phyloP scores from a whole-genome alignment of 2,888 invertebrate species.

The Anthoptus insignis region DNA sequence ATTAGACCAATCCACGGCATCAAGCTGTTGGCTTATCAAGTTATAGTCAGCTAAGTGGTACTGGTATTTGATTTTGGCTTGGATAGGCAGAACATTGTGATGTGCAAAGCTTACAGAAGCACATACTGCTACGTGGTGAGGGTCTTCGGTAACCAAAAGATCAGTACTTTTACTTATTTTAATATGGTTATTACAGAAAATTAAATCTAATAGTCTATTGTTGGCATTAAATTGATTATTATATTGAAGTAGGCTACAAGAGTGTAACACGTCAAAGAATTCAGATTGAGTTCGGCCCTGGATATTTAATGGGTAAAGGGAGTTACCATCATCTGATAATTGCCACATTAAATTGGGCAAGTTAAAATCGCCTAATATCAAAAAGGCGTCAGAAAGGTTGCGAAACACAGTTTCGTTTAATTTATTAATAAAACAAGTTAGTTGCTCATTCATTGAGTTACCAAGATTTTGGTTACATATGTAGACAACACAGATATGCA shows the following conservation, averaged over 20 bases:
- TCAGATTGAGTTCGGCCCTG: constrained; percentile 6
- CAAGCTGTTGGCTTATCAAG: no score
- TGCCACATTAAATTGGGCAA: constrained; percentile 27
- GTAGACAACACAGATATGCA: constrained; percentile 32
- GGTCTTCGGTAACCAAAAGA: not conserved
- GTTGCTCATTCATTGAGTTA: constrained; percentile 6
- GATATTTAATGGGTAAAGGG: not conserved
- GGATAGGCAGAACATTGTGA: no score
- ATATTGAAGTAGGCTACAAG: constrained; percentile 19
- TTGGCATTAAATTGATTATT: constrained; percentile 22
- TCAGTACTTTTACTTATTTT: not conserved
- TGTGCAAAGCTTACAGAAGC: no score
- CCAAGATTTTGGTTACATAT: constrained; percentile 28
- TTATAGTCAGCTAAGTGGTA: no score
- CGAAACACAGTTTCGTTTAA: not conserved
- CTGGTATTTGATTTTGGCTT: no score
- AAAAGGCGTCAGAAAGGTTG: not conserved
- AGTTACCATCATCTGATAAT: not conserved
- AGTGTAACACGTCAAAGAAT: constrained; percentile 12
- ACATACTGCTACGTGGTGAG: not conserved
- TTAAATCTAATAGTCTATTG: constrained; percentile 15
- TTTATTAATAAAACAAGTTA: constrained; percentile 14
- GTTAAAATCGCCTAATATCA: constrained; percentile 33
- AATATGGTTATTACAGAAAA: constrained; percentile 15
- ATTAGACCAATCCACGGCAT: no score